Evolutionary conservation across 2,113 vertebrate genomes (phyloP).

Genomic region (Cathartes aura): DNA sequence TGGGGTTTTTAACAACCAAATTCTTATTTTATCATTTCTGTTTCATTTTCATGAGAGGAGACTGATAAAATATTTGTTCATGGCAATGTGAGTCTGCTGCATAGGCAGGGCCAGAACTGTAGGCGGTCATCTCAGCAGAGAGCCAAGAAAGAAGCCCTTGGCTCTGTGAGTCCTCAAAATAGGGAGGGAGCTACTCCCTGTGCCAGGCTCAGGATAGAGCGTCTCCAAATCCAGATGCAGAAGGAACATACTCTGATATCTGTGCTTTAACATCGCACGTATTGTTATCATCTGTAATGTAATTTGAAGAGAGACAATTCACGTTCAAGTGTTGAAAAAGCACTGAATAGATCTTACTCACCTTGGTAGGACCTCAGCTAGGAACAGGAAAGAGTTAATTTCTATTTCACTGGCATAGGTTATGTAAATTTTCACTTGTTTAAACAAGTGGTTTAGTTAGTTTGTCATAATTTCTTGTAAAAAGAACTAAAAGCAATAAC

Average conservation of each 20-base stretch:
- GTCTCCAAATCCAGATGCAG: background rate
- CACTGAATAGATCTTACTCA: background rate
- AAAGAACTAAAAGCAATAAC: background rate
- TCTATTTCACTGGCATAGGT: background rate
- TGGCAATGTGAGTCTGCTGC: rapidly evolving
- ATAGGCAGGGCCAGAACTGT: background rate
- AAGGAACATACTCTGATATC: background rate
- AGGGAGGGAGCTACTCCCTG: background rate
- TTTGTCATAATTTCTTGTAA: background rate
- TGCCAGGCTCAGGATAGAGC: background rate
- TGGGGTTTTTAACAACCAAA: background rate
- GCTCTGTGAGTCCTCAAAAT: background rate
- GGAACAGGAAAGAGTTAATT: background rate
- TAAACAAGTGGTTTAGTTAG: background rate
- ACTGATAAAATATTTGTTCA: background rate
- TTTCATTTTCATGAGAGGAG: background rate
- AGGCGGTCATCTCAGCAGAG: background rate
- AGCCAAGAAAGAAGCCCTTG: background rate
- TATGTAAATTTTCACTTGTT: background rate
- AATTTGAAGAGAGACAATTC: background rate
- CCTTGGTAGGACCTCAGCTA: background rate
- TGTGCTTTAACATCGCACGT: background rate
- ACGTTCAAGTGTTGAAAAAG: background rate
- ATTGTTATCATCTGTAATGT: background rate
- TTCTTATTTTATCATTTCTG: background rate